phyloP scores from a whole-genome alignment of 2,797 vertebrate genomes.

The Tenualosa thibaudeaui region DNA sequence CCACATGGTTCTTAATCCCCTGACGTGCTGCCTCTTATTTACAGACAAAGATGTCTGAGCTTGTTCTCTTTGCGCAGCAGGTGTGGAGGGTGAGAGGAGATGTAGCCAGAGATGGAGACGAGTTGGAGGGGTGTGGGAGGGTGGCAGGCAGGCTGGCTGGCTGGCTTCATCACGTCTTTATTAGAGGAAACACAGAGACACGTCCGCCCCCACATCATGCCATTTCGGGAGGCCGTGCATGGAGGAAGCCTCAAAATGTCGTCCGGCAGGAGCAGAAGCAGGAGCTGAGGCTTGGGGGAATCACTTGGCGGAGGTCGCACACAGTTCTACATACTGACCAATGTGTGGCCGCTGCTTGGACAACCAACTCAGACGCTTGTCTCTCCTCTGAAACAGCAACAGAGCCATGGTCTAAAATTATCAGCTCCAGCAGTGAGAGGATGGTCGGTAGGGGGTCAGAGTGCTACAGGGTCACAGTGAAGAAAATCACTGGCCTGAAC shows the following conservation, averaged over 20 bases:
- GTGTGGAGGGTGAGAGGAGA: not conserved
- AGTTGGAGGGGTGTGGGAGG: not conserved
- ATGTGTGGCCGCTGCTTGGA: not conserved
- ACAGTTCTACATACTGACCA: not conserved
- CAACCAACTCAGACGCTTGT: not conserved
- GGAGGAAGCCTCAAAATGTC: slow-evolving; percentile 6
- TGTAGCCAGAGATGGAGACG: not conserved
- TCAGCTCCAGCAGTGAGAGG: not conserved
- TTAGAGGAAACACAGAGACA: not conserved
- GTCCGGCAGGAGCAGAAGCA: not conserved
- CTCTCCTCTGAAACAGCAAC: not conserved
- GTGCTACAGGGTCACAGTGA: not conserved
- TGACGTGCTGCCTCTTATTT: slow-evolving; percentile 30
- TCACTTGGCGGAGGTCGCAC: not conserved
- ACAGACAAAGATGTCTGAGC: slow-evolving; percentile 39
- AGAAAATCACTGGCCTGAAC: not conserved
- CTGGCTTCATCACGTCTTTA: not conserved
- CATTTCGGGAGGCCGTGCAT: not conserved
- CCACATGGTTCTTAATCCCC: slow-evolving; percentile 44
- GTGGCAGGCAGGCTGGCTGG: not conserved
- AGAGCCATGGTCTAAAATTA: not conserved
- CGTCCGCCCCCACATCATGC: not conserved
- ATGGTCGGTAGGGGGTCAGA: not conserved
- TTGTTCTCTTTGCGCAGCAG: slow-evolving; percentile 25
- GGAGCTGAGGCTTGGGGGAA: not conserved